Conservation (phyloP, 2,888 invertebrate genomes). For the Lithodes maja region DNA sequence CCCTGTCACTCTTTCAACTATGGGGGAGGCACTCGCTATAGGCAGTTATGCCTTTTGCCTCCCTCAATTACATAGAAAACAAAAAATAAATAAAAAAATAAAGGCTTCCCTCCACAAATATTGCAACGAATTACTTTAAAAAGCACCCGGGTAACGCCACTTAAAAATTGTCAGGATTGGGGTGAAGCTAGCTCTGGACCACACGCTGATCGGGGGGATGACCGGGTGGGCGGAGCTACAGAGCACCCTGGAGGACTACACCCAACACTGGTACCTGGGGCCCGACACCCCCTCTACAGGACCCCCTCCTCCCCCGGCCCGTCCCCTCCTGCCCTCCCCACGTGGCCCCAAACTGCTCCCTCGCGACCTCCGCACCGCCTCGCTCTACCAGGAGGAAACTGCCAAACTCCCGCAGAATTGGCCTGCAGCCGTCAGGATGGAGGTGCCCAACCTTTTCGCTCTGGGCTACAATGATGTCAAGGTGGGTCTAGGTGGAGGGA, state of each 20-base stretch:
- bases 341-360: background rate
- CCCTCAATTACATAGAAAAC: no score
- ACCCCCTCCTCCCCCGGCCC: slow-evolving; percentile 63
- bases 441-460: slow-evolving; percentile 74
- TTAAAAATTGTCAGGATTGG: slow-evolving; percentile 73
- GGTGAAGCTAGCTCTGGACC: slow-evolving; percentile 76
- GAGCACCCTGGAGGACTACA: slow-evolving; percentile 74
- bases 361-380: background rate
- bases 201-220: slow-evolving; percentile 74
- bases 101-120: no score
- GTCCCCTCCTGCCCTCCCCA: background rate
- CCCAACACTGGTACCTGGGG: slow-evolving; percentile 75
- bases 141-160: no score
- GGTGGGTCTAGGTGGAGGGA: slow-evolving; percentile 53
- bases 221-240: slow-evolving; percentile 73
- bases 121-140: no score
- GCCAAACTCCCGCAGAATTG: slow-evolving; percentile 72
- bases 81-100: no score
- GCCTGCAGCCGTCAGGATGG: slow-evolving; percentile 74
- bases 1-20: no score
- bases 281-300: slow-evolving; percentile 71
- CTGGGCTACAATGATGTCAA: slow-evolving; percentile 72
- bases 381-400: background rate
- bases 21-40: no score
- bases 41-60: no score